These are phyloP conservation scores for Cyphomyrus discorhynchus DNA, from an alignment of 2,113 vertebrate genomes.

Conservation along the genomic window DNA sequence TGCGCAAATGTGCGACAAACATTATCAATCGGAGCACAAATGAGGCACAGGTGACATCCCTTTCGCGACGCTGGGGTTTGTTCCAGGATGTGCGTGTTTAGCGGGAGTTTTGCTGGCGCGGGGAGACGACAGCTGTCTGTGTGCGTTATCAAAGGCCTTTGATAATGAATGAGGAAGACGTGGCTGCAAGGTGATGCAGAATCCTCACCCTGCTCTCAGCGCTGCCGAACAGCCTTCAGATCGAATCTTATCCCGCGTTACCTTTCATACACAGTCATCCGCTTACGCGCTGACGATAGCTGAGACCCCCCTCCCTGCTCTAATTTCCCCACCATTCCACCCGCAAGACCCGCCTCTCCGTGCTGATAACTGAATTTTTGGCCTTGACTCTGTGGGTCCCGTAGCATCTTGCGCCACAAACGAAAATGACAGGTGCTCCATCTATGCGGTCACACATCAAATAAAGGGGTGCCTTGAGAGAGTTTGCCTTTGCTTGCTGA, in stretches of 20 bases:
- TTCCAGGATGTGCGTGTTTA: background rate
- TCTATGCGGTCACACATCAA: background rate
- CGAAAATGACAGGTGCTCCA: background rate
- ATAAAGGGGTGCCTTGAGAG: background rate
- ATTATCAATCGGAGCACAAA: background rate
- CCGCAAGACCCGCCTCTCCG: slow-evolving; percentile 15
- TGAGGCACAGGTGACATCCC: background rate
- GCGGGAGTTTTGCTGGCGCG: background rate
- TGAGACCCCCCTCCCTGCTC: slow-evolving; percentile 51
- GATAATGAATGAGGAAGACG: background rate
- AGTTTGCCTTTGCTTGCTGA: background rate
- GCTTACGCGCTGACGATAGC: slow-evolving; percentile 52
- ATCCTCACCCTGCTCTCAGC: slow-evolving; percentile 35
- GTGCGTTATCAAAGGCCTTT: background rate
- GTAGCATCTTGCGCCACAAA: background rate
- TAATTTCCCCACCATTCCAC: slow-evolving; percentile 15
- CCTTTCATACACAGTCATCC: slow-evolving; percentile 65
- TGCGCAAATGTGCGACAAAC: background rate
- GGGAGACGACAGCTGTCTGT: background rate
- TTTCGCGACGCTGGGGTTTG: no score
- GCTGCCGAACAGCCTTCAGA: slow-evolving; percentile 55
- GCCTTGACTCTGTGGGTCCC: background rate
- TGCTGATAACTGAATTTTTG: background rate
- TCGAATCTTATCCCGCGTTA: slow-evolving; percentile 66
- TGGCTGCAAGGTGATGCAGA: background rate